phyloP scores from a whole-genome alignment of 2,888 invertebrate species.

The Scrobipalpa costella region DNA sequence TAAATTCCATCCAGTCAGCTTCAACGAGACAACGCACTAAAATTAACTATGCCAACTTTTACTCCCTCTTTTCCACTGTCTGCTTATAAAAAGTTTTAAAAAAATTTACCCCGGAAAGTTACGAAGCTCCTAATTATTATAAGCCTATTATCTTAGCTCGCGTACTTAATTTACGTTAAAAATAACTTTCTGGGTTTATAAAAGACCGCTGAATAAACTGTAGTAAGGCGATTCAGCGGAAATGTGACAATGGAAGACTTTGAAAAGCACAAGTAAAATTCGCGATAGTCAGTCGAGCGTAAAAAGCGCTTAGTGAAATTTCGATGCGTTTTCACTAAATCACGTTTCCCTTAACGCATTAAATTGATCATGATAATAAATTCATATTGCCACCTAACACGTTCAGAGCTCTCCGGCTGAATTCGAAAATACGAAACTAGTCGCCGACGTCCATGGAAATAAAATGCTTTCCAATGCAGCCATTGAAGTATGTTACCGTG shows the following conservation, averaged over 20 bases:
- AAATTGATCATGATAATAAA: conserved; percentile 73
- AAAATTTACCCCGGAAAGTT: conserved; percentile 1
- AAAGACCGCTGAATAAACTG: conserved; percentile 17
- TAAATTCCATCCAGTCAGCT: conserved; percentile 68
- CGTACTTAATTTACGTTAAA: conserved; percentile 17
- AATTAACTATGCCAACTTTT: conserved; percentile 20
- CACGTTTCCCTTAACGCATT: conserved; percentile 67
- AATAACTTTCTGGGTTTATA: conserved; percentile 17
- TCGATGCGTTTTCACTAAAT: conserved; percentile 58
- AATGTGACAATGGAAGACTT: conserved; percentile 37
- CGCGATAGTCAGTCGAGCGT: conserved; percentile 48
- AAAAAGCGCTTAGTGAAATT: conserved; percentile 66
- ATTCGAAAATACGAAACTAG: conserved; percentile 66
- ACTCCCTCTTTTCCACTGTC: not conserved
- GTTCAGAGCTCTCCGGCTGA: conserved; percentile 58
- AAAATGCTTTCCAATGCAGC: conserved; percentile 77
- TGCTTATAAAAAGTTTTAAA: conserved; percentile 3
- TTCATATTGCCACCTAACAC: conserved; percentile 74
- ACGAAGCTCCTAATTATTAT: conserved; percentile 14
- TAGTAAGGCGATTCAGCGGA: conserved; percentile 6
- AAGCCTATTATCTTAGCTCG: conserved; percentile 18
- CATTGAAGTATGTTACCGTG: conserved; percentile 76
- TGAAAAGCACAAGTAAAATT: conserved; percentile 39
- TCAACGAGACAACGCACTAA: conserved; percentile 58
- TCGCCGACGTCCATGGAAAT: conserved; percentile 68